Percentiles rank a stretch among this genome's conserved stretches.
Conservation (phyloP, 2,888 invertebrate species). For the Acleris literana region DNA sequence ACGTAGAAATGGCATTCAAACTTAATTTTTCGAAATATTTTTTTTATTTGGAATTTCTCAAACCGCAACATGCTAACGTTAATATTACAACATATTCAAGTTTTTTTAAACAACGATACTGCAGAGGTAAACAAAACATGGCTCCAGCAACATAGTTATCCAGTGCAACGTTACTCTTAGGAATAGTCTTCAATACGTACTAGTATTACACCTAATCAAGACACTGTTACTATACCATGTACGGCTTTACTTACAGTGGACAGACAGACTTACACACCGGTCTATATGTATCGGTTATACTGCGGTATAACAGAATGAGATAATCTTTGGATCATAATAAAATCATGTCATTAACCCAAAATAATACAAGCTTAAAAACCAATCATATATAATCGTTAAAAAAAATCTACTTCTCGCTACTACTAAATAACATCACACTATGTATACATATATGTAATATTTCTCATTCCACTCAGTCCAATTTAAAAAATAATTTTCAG, state of each 20-base stretch:
- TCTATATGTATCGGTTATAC: slow-evolving; percentile 45
- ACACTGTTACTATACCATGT: slow-evolving; percentile 30
- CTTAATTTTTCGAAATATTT: too few relatives aligned
- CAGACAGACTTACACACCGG: slow-evolving; percentile 26
- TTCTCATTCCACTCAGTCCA: slow-evolving; percentile 24
- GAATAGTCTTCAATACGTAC: slow-evolving; percentile 49
- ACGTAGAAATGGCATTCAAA: too few relatives aligned
- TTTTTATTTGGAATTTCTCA: too few relatives aligned
- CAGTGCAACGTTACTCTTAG: slow-evolving; percentile 53
- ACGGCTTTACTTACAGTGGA: slow-evolving; percentile 20
- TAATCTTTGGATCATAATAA: slow-evolving; percentile 61
- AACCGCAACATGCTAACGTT: too few relatives aligned
- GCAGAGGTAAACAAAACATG: neutral
- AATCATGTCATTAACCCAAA: slow-evolving; percentile 47
- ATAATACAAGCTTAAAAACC: slow-evolving; percentile 38
- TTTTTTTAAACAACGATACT: too few relatives aligned
- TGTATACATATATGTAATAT: slow-evolving; percentile 40
- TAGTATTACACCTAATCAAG: slow-evolving; percentile 45
- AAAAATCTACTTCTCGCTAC: slow-evolving; percentile 19
- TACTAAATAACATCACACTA: slow-evolving; percentile 44
- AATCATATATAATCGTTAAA: slow-evolving; percentile 27
- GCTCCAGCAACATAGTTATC: slow-evolving; percentile 43
- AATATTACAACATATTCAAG: too few relatives aligned
- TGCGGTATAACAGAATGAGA: slow-evolving; percentile 45
- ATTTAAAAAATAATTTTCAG: slow-evolving; percentile 17